Base-by-base conservation (phyloP, 2,113 vertebrate species). In the Scytalopus superciliaris region DNA sequence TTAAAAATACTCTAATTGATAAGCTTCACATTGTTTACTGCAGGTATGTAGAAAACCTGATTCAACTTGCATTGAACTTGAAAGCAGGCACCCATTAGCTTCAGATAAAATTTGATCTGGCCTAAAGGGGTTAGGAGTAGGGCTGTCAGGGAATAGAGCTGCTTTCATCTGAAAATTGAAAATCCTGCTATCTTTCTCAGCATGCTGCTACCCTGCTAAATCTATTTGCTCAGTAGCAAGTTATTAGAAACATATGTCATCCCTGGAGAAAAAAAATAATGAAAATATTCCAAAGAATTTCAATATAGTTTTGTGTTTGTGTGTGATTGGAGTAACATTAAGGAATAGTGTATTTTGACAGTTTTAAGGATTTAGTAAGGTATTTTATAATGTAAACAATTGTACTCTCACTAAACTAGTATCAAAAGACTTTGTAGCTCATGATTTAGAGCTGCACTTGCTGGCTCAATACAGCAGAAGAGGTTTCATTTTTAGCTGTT, bases 101-200 rank as follows among this genome's bases (percentile, higher is more conserved):
- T 85, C 93, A 85, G 81, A 95, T 96, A 95, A 94, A 95, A 94
- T 84, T 84, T 96, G 91, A 66, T 96, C 89, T 94, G 84, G 91
- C 93, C 95, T 96, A 78, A 84, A 90, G 96, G 95, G 81, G 66
- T 85, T 91, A 63, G 87, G 57, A 94, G 66, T 84, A 69, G 77
- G 49, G 62, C 94, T 95, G 93, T 84, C 76, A 89, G 94, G 87
- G 95, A 95, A 95, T 69, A 95, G 89, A 95, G 84, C 94, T 87
- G 87, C 93, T 96, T 97, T 97, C 95, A 97, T 97, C 91, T 93
- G 94, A 96, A 97, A 95, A 96, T 91, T 96, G 91, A 97, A 97
- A 97, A 95, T 95, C 91, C 94, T 96, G 81, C 91, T 97, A 96
- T 96, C 96, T 95, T 93, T 89, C 94, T 93, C 96, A 95, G 95